These are phyloP conservation scores for Bufo gargarizans DNA, from an alignment of 2,113 vertebrate genomes.

Conservation along the genomic window DNA sequence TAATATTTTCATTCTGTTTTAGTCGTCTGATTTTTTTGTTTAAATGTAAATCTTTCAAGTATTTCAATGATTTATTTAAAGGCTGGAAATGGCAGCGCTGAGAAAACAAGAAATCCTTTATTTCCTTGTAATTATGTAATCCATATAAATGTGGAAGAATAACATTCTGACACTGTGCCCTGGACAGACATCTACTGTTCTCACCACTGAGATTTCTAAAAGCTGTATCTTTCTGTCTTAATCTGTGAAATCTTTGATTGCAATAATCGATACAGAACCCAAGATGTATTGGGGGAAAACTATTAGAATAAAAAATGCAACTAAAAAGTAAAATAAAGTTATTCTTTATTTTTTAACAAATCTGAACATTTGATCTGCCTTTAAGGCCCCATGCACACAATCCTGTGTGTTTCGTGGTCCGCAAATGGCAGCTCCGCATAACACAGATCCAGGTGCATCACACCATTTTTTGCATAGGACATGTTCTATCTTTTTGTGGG, in stretches of 20 bases:
- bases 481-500: too few species aligned
- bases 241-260: background rate
- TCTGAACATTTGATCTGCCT: too few species aligned
- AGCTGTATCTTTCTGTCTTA: background rate
- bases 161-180: conserved; percentile 1
- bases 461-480: too few species aligned
- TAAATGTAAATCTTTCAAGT: conserved; percentile 37
- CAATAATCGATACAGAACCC: background rate
- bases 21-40: conserved; percentile 32
- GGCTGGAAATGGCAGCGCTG: background rate
- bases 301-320: background rate
- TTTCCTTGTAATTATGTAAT: conserved; percentile 7
- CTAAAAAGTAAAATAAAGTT: too few species aligned
- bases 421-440: too few species aligned
- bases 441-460: too few species aligned
- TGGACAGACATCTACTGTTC: conserved; percentile 25
- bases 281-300: background rate
- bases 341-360: too few species aligned
- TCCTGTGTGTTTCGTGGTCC: too few species aligned
- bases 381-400: too few species aligned
- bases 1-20: conserved; percentile 34
- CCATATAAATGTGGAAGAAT: background rate
- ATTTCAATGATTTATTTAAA: conserved; percentile 42
- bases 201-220: background rate
- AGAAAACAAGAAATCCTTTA: conserved; percentile 18